Base-by-base conservation (phyloP, 2,888 invertebrate species). In the Folsomia manolachei region DNA sequence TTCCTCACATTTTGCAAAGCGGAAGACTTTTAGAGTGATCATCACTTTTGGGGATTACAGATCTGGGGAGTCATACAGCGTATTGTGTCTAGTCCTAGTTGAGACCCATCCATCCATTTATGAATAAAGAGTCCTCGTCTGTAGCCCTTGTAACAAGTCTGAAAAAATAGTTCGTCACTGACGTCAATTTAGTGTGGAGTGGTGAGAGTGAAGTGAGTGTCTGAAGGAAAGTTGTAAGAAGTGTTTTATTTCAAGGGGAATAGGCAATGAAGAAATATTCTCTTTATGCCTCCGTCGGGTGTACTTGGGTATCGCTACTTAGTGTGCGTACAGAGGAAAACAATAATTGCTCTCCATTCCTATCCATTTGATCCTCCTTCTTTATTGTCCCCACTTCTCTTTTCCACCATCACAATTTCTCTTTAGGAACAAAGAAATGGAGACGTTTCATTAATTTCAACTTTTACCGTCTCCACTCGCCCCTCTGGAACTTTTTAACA, bases 241-340 rank as follows among this genome's bases (percentile, higher is more conserved):
- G 71, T 69, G 71, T 71, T 73, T 72, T 69, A 72, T 71, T 69
- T 60, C 26, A 52, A 69, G 25, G 70, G 60, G 70, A 71, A 74
- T 78, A 73, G 78, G 78, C 74, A 77, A 78, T 75, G 80, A 71
- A 72, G 74, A 73, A 75, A 75, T 75, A 78, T 73, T 72, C 77
- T 75, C 74, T 80, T 80, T 79, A 80, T 80, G 78, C 75, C 76
- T 79, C 80, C 79, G 75, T 69, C 71, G 80, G 80, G 80, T 74
- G 73, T 75, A 78, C 56, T 51, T 51, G 73, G n/a, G n/a, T n/a
- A n/a, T n/a, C n/a, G n/a, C n/a, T 76, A 66, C 78, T 79, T 78
- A 78, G 76, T 78, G 77, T 76, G 76, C 78, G 76, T 78, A 78
- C 78, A 75, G 77, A 79, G 78, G 78, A 78, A 78, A 80, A 79